phyloP scores from a whole-genome alignment of 2,888 invertebrate species.

The Rhyacophila evoluta region DNA sequence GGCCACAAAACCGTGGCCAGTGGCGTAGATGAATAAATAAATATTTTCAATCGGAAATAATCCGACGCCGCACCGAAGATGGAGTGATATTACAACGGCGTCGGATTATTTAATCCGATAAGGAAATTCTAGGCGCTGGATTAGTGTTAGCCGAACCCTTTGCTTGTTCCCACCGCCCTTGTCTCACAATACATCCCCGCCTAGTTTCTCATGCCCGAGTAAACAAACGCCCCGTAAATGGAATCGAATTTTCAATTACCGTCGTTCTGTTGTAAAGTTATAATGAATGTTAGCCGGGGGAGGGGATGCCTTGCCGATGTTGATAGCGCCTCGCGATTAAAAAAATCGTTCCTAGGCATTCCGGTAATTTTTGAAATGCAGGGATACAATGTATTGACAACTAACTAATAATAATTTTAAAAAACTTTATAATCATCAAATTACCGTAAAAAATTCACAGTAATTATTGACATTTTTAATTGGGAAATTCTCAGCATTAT shows the following conservation, averaged over 20 bases:
- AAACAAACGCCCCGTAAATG: slow-evolving; percentile 55
- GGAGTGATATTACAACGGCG: slow-evolving; percentile 27
- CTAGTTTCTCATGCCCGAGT: slow-evolving; percentile 53
- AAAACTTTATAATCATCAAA: no score
- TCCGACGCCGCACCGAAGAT: not conserved
- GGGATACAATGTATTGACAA: not conserved
- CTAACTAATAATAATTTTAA: no score
- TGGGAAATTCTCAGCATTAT: no score
- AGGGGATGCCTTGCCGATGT: slow-evolving; percentile 7
- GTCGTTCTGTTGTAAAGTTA: slow-evolving; percentile 54
- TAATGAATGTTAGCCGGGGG: slow-evolving; percentile 41
- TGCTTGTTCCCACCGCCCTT: slow-evolving; percentile 50
- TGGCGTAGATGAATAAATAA: slow-evolving; percentile 20
- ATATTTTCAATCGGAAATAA: slow-evolving; percentile 24
- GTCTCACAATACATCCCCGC: slow-evolving; percentile 49
- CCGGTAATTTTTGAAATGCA: slow-evolving; percentile 41
- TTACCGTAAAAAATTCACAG: no score
- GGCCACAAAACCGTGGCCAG: not conserved
- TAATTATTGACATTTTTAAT: no score
- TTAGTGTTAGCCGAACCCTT: slow-evolving; percentile 54
- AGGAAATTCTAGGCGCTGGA: slow-evolving; percentile 53
- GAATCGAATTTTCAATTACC: slow-evolving; percentile 55
- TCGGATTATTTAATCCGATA: slow-evolving; percentile 54
- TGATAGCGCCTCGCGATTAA: slow-evolving; percentile 49
- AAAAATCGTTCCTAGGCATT: slow-evolving; percentile 43